Percentiles rank a stretch among this genome's conserved stretches.
Conservation (phyloP, 1,140 invertebrate genomes). For the Saccostrea glomerata region DNA sequence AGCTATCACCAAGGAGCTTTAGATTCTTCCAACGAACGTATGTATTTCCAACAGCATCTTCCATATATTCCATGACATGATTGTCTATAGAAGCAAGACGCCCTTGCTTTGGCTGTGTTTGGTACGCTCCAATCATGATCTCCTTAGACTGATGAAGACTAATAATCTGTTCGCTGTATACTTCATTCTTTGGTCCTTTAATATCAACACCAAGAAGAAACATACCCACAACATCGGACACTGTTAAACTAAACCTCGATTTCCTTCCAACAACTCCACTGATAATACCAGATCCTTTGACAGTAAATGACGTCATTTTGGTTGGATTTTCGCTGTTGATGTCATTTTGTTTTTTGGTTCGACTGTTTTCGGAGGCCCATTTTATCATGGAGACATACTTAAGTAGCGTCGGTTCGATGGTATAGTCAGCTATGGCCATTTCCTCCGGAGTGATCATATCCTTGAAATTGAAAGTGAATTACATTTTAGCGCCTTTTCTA, state of each 20-base stretch:
- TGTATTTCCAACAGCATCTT: slow-evolving; percentile 67
- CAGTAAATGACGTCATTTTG: slow-evolving; percentile 52
- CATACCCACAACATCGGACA: slow-evolving; percentile 62
- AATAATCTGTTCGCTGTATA: slow-evolving; percentile 69
- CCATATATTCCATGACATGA: slow-evolving; percentile 51
- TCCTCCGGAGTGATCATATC: slow-evolving; percentile 70
- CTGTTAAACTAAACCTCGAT: slow-evolving; percentile 71
- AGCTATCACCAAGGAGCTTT: slow-evolving; percentile 57
- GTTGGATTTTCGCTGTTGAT: neutral
- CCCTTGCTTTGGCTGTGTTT: neutral
- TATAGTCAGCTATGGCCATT: slow-evolving; percentile 69
- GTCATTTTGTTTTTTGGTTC: neutral
- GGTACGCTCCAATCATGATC: neutral
- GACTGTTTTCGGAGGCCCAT: slow-evolving; percentile 65
- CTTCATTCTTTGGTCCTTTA: slow-evolving; percentile 69
- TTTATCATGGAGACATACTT: slow-evolving; percentile 71
- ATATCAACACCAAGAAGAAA: slow-evolving; percentile 71
- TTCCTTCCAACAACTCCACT: slow-evolving; percentile 70
- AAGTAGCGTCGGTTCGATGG: slow-evolving; percentile 67
- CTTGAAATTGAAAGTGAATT: slow-evolving; percentile 53
- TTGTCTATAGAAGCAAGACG: slow-evolving; percentile 48
- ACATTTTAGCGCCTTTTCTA: too few relatives aligned
- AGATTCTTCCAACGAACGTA: slow-evolving; percentile 71
- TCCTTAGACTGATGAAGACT: slow-evolving; percentile 59
- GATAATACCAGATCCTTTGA: slow-evolving; percentile 70